phyloP scores from a whole-genome alignment of 1,140 invertebrate genomes.

The Drosophila elegans region DNA sequence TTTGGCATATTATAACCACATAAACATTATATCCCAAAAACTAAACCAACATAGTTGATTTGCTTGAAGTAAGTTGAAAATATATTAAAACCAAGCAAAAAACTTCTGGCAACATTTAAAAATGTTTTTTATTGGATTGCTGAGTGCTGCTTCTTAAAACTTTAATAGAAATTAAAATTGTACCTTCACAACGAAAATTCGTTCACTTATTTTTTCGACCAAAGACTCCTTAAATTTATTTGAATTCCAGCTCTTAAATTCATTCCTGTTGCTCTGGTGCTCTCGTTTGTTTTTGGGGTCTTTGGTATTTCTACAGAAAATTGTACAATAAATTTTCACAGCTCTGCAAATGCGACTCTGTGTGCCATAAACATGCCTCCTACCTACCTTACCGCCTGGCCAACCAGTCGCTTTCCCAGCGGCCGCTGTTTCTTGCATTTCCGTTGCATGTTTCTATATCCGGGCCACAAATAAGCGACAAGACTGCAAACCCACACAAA shows the following conservation, averaged over 20 bases:
- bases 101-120: too few relatives aligned
- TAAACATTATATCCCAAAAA: too few relatives aligned
- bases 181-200: too few relatives aligned
- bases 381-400: conserved; percentile 11
- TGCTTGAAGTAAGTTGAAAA: too few relatives aligned
- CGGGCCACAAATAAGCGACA: conserved; percentile 64
- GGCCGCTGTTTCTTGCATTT: conserved; percentile 60
- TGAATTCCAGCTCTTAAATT: conserved; percentile 27
- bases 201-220: background rate
- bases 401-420: conserved; percentile 27
- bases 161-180: background rate
- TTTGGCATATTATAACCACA: too few relatives aligned
- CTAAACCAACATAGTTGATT: too few relatives aligned
- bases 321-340: conserved; percentile 55
- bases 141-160: too few relatives aligned
- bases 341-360: conserved; percentile 44
- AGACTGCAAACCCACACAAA: conserved; percentile 41
- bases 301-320: conserved; percentile 41
- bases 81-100: too few relatives aligned
- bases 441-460: conserved; percentile 78
- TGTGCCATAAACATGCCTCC: conserved; percentile 49
- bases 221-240: conserved; percentile 17
- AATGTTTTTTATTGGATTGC: too few relatives aligned
- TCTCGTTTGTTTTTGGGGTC: conserved; percentile 26
- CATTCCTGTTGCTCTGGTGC: conserved; percentile 45